Evolutionary conservation across 2,888 invertebrate genomes (phyloP).

Genomic region (Graphium colonna): DNA sequence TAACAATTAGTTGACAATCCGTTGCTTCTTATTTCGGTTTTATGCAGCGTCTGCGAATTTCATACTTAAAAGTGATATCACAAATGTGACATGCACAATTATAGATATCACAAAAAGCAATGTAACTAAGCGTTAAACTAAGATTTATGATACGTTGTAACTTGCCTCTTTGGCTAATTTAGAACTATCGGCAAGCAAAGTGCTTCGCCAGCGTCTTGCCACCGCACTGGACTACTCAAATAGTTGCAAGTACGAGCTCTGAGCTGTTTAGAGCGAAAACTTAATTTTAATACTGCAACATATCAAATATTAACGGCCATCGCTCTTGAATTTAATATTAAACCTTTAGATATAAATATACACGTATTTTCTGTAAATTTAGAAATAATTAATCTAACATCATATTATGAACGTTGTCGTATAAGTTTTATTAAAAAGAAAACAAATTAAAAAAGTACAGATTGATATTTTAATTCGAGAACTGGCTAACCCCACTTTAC

Average conservation of each 20-base stretch:
- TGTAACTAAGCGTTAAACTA: conserved; percentile 25
- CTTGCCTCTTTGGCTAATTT: conserved; percentile 53
- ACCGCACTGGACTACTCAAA: conserved; percentile 38
- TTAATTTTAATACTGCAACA: conserved; percentile 46
- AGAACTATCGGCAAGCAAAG: conserved; percentile 70
- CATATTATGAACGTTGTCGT: too few species aligned
- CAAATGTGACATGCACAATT: not conserved
- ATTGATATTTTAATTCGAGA: too few species aligned
- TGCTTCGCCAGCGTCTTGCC: conserved; percentile 58
- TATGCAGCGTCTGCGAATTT: too few species aligned
- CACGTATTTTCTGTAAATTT: too few species aligned
- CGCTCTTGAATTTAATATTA: conserved; percentile 22
- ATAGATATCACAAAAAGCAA: not conserved
- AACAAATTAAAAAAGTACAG: too few species aligned
- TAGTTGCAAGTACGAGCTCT: conserved; percentile 40
- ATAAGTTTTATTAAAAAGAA: too few species aligned
- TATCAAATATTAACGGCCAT: conserved; percentile 30
- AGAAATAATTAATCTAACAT: too few species aligned
- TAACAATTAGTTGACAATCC: too few species aligned
- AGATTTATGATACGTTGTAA: conserved; percentile 33
- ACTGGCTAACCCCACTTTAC: too few species aligned
- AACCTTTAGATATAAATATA: too few species aligned
- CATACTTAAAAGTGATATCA: not conserved
- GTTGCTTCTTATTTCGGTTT: too few species aligned
- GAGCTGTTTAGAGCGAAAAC: conserved; percentile 51